Evolutionary conservation across 2,888 invertebrate genomes (phyloP).

Genomic region (Hyposoter didymator): DNA sequence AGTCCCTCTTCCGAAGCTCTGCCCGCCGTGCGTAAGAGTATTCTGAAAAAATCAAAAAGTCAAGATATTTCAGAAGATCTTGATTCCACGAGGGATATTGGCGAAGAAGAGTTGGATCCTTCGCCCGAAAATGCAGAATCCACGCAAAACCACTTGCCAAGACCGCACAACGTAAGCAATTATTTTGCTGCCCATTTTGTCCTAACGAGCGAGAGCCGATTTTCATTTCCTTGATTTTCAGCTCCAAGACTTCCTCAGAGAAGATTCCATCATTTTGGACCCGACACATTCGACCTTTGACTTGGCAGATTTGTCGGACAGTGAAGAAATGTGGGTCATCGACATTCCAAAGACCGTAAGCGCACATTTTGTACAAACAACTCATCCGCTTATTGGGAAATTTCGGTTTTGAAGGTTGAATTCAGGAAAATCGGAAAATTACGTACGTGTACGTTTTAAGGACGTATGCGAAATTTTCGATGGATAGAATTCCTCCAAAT

Average conservation of each 20-base stretch:
- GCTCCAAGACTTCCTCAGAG: conserved; percentile 72
- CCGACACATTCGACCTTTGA: conserved; percentile 68
- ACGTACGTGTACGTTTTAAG: too few species aligned
- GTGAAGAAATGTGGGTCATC: conserved; percentile 77
- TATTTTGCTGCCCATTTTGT: not conserved
- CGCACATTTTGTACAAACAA: not conserved
- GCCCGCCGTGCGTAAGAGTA: conserved; percentile 53
- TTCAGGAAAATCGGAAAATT: too few species aligned
- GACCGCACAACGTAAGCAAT: conserved; percentile 51
- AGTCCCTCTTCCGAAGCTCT: conserved; percentile 37
- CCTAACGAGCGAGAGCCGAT: not conserved
- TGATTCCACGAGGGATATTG: not conserved
- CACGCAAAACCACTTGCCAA: conserved; percentile 8
- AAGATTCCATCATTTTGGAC: conserved; percentile 68
- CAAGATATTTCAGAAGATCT: conserved; percentile 20
- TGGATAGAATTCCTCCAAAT: too few species aligned
- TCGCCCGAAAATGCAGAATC: not conserved
- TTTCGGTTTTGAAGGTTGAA: not conserved
- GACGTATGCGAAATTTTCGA: too few species aligned
- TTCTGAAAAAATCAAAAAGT: conserved; percentile 59
- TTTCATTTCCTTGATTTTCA: conserved; percentile 36
- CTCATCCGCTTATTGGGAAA: not conserved
- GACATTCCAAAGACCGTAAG: conserved; percentile 76
- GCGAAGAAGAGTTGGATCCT: not conserved
- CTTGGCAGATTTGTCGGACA: conserved; percentile 74